phyloP scores from a whole-genome alignment of 2,888 invertebrate genomes.

The Cyclophora albipunctata region DNA sequence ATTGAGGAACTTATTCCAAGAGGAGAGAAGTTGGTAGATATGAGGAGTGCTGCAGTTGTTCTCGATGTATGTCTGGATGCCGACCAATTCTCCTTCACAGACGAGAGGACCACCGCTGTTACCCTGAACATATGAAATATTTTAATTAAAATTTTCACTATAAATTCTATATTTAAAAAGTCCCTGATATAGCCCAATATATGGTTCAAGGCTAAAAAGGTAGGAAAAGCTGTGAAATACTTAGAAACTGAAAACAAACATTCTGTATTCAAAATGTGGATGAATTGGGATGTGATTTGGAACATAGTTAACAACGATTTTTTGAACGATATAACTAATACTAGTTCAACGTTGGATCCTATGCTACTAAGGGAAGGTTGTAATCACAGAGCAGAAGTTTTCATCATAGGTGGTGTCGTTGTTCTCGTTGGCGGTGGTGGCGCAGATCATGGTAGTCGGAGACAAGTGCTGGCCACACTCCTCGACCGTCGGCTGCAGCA shows the following conservation, averaged over 20 bases:
- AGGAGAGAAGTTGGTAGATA: constrained; percentile 47
- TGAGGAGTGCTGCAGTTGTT: constrained; percentile 52
- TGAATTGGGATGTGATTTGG: too few relatives aligned
- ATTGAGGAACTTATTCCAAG: constrained; percentile 48
- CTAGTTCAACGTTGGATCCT: too few relatives aligned
- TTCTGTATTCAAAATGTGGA: too few relatives aligned
- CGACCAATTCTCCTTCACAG: constrained; percentile 47
- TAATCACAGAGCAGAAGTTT: constrained; percentile 45
- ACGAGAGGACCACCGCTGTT: constrained; percentile 61
- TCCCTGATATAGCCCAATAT: too few relatives aligned
- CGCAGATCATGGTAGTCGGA: constrained; percentile 46
- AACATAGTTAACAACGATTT: background rate
- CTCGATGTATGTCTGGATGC: constrained; percentile 55
- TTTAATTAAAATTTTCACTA: background rate
- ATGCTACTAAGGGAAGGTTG: background rate
- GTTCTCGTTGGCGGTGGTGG: constrained; percentile 33
- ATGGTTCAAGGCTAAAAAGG: background rate
- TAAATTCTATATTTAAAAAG: background rate
- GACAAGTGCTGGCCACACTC: constrained; percentile 45
- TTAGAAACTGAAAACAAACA: too few relatives aligned
- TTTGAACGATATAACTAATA: background rate
- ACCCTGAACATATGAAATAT: constrained; percentile 33
- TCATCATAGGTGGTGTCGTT: constrained; percentile 27
- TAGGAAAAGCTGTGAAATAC: background rate
- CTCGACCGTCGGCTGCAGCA: constrained; percentile 28